A percentile compares a stretch with the other conserved stretches of the same genome.
phyloP scores from a whole-genome alignment of 2,113 vertebrate species.

The Anoplopoma fimbria region DNA sequence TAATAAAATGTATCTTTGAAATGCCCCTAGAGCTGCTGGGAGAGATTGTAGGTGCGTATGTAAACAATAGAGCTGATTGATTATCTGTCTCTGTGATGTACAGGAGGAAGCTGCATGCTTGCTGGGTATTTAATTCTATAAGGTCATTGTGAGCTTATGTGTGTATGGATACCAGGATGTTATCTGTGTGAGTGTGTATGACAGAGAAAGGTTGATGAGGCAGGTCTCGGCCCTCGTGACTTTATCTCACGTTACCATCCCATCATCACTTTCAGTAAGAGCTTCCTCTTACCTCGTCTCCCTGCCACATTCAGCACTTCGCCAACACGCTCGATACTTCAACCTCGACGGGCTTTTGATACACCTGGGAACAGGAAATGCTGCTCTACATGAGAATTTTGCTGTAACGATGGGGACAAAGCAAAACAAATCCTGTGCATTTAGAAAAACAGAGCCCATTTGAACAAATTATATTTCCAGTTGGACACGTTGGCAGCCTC shows the following conservation, averaged over 20 bases:
- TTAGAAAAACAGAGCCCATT: slow-evolving; percentile 22
- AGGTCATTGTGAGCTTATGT: slow-evolving; percentile 54
- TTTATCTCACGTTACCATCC: slow-evolving; percentile 76
- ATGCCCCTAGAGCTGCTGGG: slow-evolving; percentile 23
- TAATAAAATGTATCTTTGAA: slow-evolving; percentile 55
- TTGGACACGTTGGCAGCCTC: slow-evolving; percentile 26
- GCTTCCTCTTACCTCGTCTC: slow-evolving; percentile 66
- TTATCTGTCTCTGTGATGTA: slow-evolving; percentile 48
- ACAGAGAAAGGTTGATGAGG: slow-evolving; percentile 56
- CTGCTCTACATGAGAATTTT: not conserved
- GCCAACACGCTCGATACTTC: slow-evolving; percentile 29
- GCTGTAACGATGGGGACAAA: not conserved
- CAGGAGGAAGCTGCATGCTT: slow-evolving; percentile 38
- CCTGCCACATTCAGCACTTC: slow-evolving; percentile 58
- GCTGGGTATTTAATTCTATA: slow-evolving; percentile 49
- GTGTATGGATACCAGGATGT: slow-evolving; percentile 38
- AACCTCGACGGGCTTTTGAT: slow-evolving; percentile 12
- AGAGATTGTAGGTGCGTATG: slow-evolving; percentile 52
- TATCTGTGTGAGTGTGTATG: slow-evolving; percentile 21
- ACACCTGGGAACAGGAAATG: slow-evolving; percentile 33
- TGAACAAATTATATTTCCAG: slow-evolving; percentile 37
- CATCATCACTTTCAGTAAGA: slow-evolving; percentile 76
- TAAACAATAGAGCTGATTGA: slow-evolving; percentile 59
- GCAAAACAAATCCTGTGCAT: not conserved
- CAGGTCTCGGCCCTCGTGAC: slow-evolving; percentile 69